A percentile compares a stretch with the other conserved stretches of the same genome.
These are phyloP conservation scores for Mirza zaza DNA, from an alignment of 2,113 vertebrate genomes.

Conservation along the genomic window DNA sequence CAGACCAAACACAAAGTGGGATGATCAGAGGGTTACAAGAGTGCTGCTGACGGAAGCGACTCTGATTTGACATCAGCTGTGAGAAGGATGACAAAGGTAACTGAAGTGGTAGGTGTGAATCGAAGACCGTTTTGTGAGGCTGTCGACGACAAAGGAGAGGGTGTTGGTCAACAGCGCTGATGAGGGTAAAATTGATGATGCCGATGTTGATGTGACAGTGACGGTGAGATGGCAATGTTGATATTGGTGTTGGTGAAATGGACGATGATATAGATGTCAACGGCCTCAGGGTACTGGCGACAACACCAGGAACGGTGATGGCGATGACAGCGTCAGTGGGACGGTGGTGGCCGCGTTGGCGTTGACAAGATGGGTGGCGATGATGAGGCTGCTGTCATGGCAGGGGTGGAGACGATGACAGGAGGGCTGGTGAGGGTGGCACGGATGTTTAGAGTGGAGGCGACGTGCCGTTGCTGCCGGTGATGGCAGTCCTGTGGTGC, in stretches of 20 bases:
- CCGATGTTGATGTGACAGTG: not conserved
- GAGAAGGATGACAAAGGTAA: not conserved
- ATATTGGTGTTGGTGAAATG: too few species aligned
- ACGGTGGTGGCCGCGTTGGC: not conserved
- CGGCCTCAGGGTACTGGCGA: not conserved
- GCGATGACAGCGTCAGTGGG: not conserved
- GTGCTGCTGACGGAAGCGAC: not conserved
- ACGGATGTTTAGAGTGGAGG: not conserved
- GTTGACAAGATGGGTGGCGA: not conserved
- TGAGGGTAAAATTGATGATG: not conserved
- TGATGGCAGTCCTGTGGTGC: not conserved
- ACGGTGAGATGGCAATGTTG: not conserved
- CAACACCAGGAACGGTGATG: not conserved
- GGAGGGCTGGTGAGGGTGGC: not conserved
- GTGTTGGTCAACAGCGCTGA: not conserved
- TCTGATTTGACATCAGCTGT: not conserved
- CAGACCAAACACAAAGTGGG: not conserved
- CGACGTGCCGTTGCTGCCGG: not conserved
- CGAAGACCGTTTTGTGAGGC: not conserved
- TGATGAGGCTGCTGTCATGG: too few species aligned
- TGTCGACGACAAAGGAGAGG: not conserved
- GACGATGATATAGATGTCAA: fast-evolving
- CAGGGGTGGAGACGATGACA: not conserved
- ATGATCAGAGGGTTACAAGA: not conserved
- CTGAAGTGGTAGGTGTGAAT: too few species aligned